Conservation (phyloP, 1,140 invertebrate genomes). For the Calephelis nemesis region DNA sequence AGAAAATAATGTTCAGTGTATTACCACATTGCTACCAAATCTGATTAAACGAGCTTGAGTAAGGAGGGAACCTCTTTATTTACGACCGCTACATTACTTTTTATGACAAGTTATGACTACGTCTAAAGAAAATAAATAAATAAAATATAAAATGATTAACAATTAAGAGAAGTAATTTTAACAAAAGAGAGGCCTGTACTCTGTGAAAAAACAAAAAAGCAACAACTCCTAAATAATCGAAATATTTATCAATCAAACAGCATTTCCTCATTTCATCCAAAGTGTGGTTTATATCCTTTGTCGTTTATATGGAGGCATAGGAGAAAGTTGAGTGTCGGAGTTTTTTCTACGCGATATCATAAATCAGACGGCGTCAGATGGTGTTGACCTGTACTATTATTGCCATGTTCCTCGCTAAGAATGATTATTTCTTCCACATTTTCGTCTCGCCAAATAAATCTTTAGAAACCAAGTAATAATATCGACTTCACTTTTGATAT, state of each 20-base stretch:
- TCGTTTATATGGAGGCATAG: background rate
- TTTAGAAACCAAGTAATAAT: conserved; percentile 16
- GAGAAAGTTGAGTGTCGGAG: background rate
- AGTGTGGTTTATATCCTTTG: conserved; percentile 1
- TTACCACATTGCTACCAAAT: no score
- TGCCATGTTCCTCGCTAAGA: conserved; percentile 48
- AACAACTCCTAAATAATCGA: no score
- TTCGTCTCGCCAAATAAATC: conserved; percentile 12
- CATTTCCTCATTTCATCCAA: conserved; percentile 4
- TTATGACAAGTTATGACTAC: no score
- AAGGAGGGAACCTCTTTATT: no score
- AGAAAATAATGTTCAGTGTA: no score
- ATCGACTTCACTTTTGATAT: conserved; percentile 8
- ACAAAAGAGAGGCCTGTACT: no score
- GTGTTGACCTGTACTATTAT: conserved; percentile 53
- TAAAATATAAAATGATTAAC: no score
- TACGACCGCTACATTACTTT: no score
- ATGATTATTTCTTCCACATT: conserved; percentile 22
- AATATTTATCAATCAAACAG: conserved; percentile 3
- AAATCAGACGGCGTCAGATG: conserved; percentile 58
- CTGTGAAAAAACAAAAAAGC: no score
- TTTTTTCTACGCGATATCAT: conserved; percentile 49
- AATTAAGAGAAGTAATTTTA: no score
- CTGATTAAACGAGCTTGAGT: no score
- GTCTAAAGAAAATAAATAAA: no score